phyloP scores from a whole-genome alignment of 1,140 invertebrate species.

The Procambarus virginalis region DNA sequence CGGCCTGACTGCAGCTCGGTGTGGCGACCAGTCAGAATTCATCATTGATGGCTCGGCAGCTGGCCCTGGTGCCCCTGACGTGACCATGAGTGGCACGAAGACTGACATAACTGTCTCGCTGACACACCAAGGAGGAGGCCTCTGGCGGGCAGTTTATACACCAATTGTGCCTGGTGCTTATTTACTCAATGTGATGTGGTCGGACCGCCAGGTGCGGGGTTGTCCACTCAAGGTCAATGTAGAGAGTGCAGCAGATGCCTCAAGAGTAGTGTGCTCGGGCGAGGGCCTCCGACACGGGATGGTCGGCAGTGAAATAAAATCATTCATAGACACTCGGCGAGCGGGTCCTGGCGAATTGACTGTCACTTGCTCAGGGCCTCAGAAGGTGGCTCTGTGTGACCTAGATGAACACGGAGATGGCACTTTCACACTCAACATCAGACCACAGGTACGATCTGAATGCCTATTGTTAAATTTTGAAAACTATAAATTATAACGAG shows the following conservation, averaged over 20 bases:
- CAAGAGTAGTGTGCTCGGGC: slow-evolving; percentile 91
- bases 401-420: slow-evolving; percentile 98
- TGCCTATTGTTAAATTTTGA: too few relatives aligned
- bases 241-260: slow-evolving; percentile 83
- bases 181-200: slow-evolving; percentile 94
- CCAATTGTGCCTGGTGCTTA: slow-evolving; percentile 87
- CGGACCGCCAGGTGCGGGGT: slow-evolving; percentile 90
- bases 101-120: slow-evolving; percentile 80
- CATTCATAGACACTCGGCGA: slow-evolving; percentile 96
- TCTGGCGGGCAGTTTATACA: slow-evolving; percentile 93
- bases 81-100: slow-evolving; percentile 86
- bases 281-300: slow-evolving; percentile 94
- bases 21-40: slow-evolving; percentile 93
- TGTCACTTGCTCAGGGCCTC: slow-evolving; percentile 95
- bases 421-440: slow-evolving; percentile 95
- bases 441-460: slow-evolving; percentile 79
- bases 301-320: slow-evolving; percentile 93
- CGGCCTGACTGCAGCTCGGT: slow-evolving; percentile 89
- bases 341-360: slow-evolving; percentile 97
- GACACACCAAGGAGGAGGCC: slow-evolving; percentile 80
- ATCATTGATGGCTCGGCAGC: slow-evolving; percentile 95
- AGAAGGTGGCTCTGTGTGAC: slow-evolving; percentile 92
- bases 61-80: slow-evolving; percentile 82
- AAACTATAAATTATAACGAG: too few relatives aligned
- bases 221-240: slow-evolving; percentile 93